These are phyloP conservation scores for Micromys minutus DNA, from an alignment of 2,113 vertebrate species.

Conservation along the genomic window DNA sequence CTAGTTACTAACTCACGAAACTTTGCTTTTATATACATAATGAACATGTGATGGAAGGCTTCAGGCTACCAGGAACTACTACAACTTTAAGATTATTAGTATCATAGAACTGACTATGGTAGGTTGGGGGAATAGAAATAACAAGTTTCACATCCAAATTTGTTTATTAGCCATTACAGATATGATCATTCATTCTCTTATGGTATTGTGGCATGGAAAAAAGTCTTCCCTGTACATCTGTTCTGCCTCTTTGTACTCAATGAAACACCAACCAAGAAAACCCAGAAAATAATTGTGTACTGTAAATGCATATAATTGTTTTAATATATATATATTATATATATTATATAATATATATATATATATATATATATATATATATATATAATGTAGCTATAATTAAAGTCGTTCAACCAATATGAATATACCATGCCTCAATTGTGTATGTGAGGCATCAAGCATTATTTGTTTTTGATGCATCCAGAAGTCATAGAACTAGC, in stretches of 20 bases:
- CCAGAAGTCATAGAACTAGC: not conserved
- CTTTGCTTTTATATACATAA: not conserved
- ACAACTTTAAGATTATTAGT: not conserved
- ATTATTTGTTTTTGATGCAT: rapidly evolving
- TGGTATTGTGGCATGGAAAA: not conserved
- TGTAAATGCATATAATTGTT: not conserved
- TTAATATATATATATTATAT: no score
- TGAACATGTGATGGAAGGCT: not conserved
- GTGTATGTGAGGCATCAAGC: not conserved
- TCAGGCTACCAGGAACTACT: not conserved
- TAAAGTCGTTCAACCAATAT: not conserved
- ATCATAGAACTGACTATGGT: not conserved
- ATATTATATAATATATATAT: no score
- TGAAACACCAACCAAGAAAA: not conserved
- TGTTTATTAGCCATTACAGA: not conserved
- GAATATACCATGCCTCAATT: not conserved
- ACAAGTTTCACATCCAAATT: not conserved
- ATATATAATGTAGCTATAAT: no score
- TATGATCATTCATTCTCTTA: not conserved
- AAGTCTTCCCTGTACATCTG: rapidly evolving
- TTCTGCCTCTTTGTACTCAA: not conserved
- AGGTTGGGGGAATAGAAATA: not conserved
- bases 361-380: no score
- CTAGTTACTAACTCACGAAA: not conserved
- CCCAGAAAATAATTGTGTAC: not conserved